Base-by-base conservation (phyloP, 2,113 vertebrate species). In the Theristicus caerulescens region DNA sequence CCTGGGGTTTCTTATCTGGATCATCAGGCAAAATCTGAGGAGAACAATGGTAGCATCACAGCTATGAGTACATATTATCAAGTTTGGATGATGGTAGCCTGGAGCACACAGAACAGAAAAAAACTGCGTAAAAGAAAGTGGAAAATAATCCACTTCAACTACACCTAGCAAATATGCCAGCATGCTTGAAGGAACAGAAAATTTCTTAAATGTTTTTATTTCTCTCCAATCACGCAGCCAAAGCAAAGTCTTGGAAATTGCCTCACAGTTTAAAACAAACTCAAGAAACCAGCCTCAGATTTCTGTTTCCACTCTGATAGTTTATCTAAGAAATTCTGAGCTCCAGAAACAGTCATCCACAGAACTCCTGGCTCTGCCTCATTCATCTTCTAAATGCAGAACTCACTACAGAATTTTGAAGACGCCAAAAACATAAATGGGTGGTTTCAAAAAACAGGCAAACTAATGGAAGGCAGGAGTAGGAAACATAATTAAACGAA, bases 1-100 rank as follows among this genome's bases (percentile, higher is more conserved):
- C 99, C 98, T 99, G 99, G 59, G 99, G 99, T 92, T 99, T 99
- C 97, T 99, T 99, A 98, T 99, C 99, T 67, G 99, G 99, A 97
- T 99, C 99, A 88, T 99, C 99, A 93, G 99, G 99, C 79, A 99
- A 98, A 96, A 99, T 99, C 99, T 99, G 96, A 93, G 94, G 65
- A 92, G 67, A 77, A 91, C 90, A 94, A 88, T 7, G 22, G 49
- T 2, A 86, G 34, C 38, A 66, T 32, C 46, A 89, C 25, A 85
- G 31, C 10, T 61, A 1, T 82, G 6, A 89, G 29, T 11, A 87
- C 2, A 3, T 29, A 59, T 22, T 46, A 80, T 14, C 18, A 44
- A 40, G 7, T 85, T 90, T n/a, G 47, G 12, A 72, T 87, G 24
- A 22, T 46, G 21, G 27, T 47, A 87, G 36, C 10, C 44, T 65